Evolutionary conservation across 2,113 vertebrate genomes (phyloP), one percentile per base, ranked within the genome.

Genomic region (Ramphastos sulfuratus): DNA sequence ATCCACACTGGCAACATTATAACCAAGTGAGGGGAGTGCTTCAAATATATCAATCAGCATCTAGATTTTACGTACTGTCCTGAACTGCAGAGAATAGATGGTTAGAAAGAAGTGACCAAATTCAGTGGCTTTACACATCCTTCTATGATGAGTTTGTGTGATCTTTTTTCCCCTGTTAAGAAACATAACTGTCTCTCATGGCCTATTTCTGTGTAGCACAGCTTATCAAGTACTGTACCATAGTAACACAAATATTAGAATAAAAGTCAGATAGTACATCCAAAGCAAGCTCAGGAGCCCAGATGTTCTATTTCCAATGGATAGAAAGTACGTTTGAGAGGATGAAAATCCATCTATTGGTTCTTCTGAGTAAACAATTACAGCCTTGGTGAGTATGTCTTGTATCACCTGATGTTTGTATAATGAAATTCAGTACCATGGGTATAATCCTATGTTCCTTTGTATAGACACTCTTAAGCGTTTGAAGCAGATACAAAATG

Each of bases 311-410:
- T 83, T 87, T 94, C 42, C 2, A 10, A 15, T n/a, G 83, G 31
- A 50, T 30, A 67, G 7, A 54, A 88, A 84, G 48, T 78, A 27
- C 65, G 77, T 95, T 83, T 67, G 69, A 94, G 65, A 78, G 85
- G 65, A 87, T 1, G 6, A 77, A 91, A 81, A 64, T 74, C 20
- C 44, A 44, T 75, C 31, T 90, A 80, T 28, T 37, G 17, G 24
- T 93, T 88, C 25, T 85, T 93, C 58, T 90, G 69, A 83, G 52
- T 72, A 90, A 87, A 64, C 25, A 94, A 31, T 92, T 73, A 91
- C 31, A 44, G 37, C 25, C 54, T 88, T 64, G 20, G 14, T 89
- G 50, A 79, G 91, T 73, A 69, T 61, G 66, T 42, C 39, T 72
- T 46, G 15, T 63, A 69, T 69, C 48, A 39, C 50, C 16, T 67